A percentile compares a stretch with the other conserved stretches of the same genome.
phyloP scores from a whole-genome alignment of 2,888 invertebrate genomes.

The Tipula confusa region DNA sequence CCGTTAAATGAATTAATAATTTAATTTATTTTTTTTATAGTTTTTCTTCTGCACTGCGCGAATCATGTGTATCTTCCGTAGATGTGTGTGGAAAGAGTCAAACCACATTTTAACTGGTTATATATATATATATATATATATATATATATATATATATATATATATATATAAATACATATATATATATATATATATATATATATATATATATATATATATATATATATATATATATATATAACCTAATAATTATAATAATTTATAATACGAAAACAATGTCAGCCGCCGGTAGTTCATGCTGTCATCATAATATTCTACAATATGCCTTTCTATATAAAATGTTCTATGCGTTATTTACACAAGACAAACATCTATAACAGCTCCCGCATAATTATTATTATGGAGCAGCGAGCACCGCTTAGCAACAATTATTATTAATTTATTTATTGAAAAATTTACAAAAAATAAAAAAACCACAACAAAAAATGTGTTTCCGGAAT shows the following conservation, averaged over 20 bases:
- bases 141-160: no score
- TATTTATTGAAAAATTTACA: neutral
- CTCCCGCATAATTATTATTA: neutral
- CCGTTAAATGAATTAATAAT: constrained; percentile 25
- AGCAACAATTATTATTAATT: constrained; percentile 12
- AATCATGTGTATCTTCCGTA: no score
- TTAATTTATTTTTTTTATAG: neutral
- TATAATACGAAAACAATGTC: neutral
- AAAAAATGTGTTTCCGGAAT: neutral
- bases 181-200: no score
- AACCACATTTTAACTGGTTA: constrained; percentile 8
- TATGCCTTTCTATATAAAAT: neutral
- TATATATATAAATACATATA: no score
- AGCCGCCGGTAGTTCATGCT: neutral
- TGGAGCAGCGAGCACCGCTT: neutral
- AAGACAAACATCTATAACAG: neutral
- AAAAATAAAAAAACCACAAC: neutral
- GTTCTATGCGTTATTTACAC: neutral
- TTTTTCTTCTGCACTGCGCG: neutral
- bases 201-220: no score
- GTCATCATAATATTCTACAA: neutral
- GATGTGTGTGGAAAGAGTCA: neutral
- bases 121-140: no score
- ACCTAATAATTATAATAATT: neutral
- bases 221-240: no score